Base-by-base conservation (phyloP, 2,113 vertebrate genomes). In the Hemibagrus wyckioides region DNA sequence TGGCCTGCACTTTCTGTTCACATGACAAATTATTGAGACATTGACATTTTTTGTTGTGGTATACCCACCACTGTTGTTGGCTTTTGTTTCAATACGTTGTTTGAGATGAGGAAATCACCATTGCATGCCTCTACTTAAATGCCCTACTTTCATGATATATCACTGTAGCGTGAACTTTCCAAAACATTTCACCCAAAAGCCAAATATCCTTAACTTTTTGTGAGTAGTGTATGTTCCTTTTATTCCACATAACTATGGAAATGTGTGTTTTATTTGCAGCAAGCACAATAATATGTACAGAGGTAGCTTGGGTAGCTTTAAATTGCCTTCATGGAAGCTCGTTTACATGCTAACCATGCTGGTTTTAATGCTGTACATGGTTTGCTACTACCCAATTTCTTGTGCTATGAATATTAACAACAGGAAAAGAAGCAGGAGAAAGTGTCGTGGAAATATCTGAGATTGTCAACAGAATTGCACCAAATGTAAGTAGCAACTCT, bases 381-480 rank as follows among this genome's bases (percentile, higher is more conserved):
- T 48, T 75, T 44, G 23, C 39, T 48, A 71, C 6, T 14, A 25
- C 36, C 17, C 19, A 2, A n/a, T 50, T 48, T 76, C 1, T 48
- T 48, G 11, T n/a, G 50, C 30, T 23, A 4, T 85, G 8, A 79
- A 23, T 28, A 41, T 89, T 33, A 73, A 28, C 90, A 89, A 80
- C 93, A 96, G 93, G 90, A 89, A 52, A 89, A 90, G 91, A 92
- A 92, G 88, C 85, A 91, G 65, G 90, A 94, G 94, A 86, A 87
- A 85, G 77, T 7, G 90, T 85, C 81, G 95, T 98, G 87, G 96
- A 97, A 90, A 98, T 99, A 92, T 96, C 97, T 0, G 97, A 99
- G 88, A 97, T 98, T 85, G 98, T 97, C 63, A 97, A 96, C 92
- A 95, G 97, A 2, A 97, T 99, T 90, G 97, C 97, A 91, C 97